Base-by-base conservation (phyloP, 2,797 vertebrate species). In the Lutjanus campechanus region DNA sequence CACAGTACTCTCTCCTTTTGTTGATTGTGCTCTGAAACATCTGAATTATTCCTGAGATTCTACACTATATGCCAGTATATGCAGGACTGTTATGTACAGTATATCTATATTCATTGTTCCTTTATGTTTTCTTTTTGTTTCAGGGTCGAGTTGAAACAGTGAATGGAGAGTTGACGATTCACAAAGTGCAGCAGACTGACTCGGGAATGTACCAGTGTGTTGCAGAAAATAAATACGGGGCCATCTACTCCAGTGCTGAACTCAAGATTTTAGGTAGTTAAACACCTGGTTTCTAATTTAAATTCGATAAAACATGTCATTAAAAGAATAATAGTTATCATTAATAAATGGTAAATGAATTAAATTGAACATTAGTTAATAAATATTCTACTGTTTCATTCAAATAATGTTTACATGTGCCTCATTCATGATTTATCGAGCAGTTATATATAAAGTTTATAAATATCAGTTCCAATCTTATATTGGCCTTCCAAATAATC, bases 201-300 rank as follows among this genome's bases (percentile, higher is more conserved):
- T 97, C 98, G 2, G 98, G 97, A 81, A 99, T 99, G 98, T 99
- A 98, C 93, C 98, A 99, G 87, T 99, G 98, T 81, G 94, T 98
- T 36, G 97, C 97, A 9, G 98, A 98, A 93, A 99, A 99, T 89
- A 98, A 98, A 76, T 97, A 99, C 0, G 97, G 96, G 54, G 90
- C 95, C 44, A 92, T 98, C 92, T 98, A 97, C 87, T 96, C 96
- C 3, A 97, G 96, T 58, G 97, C 97, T 0, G 97, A 98, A 76
- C 95, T 99, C 81, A 97, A 95, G 90, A 96, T 99, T 90, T 93
- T 99, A 94, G 98, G 98, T 93, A 83, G 7, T 25, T 17, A 7
- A 7, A 19, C n/a, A 1, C 50, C 66, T 25, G 7, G 1, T 49
- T 68, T 67, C 1, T 75, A 16, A 60, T 68, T 40, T 5, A 58